These are phyloP conservation scores for Glomeris maerens DNA, from an alignment of 1,140 invertebrate genomes.

Conservation along the genomic window DNA sequence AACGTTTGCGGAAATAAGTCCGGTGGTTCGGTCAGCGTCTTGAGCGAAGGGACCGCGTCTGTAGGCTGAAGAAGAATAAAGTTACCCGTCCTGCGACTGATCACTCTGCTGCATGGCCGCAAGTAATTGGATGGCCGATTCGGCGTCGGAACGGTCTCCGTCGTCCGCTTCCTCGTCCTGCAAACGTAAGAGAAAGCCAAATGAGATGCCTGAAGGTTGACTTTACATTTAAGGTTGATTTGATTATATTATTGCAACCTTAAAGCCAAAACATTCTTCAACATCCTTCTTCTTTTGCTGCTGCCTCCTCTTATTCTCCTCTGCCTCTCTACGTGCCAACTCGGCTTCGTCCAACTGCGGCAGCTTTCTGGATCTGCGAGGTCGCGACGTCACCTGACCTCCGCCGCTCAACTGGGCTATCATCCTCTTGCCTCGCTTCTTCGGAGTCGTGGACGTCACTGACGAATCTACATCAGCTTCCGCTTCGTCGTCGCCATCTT, in stretches of 20 bases:
- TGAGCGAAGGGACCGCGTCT: no score
- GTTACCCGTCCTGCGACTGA: not conserved
- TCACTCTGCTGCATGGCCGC: constrained; percentile 10
- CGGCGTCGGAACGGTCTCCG: not conserved
- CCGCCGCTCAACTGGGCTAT: no score
- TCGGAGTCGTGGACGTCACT: no score
- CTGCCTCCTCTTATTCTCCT: constrained; percentile 31
- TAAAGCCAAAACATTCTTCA: constrained; percentile 72
- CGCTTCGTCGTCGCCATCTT: no score
- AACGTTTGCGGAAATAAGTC: no score
- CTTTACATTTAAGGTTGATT: not conserved
- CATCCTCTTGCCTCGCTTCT: no score
- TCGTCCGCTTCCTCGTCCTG: constrained; percentile 9
- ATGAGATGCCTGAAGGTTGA: no score
- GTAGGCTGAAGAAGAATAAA: not conserved
- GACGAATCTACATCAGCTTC: no score
- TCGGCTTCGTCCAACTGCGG: no score
- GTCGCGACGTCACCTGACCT: no score
- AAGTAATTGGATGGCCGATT: constrained; percentile 11
- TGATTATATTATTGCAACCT: constrained; percentile 36
- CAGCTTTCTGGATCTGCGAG: no score
- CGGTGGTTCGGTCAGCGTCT: no score
- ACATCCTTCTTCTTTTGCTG: constrained; percentile 47
- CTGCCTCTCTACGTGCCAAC: constrained; percentile 17
- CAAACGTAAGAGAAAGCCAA: not conserved